A percentile compares a stretch with the other conserved stretches of the same genome.
These are phyloP conservation scores for Gila orcuttii DNA, from an alignment of 2,113 vertebrate genomes.

Conservation along the genomic window DNA sequence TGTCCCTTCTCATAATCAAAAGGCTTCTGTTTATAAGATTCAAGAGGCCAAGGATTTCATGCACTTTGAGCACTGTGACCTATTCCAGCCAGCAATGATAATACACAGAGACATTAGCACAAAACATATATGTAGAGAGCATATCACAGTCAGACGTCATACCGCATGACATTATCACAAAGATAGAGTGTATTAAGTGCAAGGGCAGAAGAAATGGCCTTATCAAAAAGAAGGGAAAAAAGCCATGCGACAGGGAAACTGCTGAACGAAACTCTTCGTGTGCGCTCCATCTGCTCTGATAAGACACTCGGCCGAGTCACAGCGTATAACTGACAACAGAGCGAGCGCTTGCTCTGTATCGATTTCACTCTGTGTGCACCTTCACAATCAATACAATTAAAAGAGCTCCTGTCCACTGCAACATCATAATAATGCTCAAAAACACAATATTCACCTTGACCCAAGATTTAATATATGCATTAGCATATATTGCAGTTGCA, in stretches of 20 bases:
- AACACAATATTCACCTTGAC: slow-evolving; percentile 50
- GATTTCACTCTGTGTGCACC: slow-evolving; percentile 49
- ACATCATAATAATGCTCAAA: slow-evolving; percentile 66
- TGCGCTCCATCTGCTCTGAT: background rate
- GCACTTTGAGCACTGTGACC: slow-evolving; percentile 9
- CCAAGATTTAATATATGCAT: background rate
- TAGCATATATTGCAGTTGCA: background rate
- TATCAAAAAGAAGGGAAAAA: background rate
- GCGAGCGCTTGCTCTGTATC: slow-evolving; percentile 37
- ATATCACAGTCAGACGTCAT: background rate
- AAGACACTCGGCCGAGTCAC: background rate
- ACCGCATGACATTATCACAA: slow-evolving; percentile 23
- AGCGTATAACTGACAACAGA: background rate
- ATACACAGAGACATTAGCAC: slow-evolving; percentile 23
- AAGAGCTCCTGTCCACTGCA: slow-evolving; percentile 65
- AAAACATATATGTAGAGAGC: slow-evolving; percentile 17
- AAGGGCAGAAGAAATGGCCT: slow-evolving; percentile 28
- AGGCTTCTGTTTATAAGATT: slow-evolving; percentile 2
- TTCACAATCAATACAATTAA: slow-evolving; percentile 70
- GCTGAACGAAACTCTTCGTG: background rate
- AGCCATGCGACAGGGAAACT: background rate
- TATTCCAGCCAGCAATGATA: slow-evolving; percentile 13
- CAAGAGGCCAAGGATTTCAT: background rate
- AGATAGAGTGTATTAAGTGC: slow-evolving; percentile 4
- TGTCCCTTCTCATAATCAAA: slow-evolving; percentile 21